Evolutionary conservation across 2,888 invertebrate species (phyloP).

Genomic region (Torymus tubicola): DNA sequence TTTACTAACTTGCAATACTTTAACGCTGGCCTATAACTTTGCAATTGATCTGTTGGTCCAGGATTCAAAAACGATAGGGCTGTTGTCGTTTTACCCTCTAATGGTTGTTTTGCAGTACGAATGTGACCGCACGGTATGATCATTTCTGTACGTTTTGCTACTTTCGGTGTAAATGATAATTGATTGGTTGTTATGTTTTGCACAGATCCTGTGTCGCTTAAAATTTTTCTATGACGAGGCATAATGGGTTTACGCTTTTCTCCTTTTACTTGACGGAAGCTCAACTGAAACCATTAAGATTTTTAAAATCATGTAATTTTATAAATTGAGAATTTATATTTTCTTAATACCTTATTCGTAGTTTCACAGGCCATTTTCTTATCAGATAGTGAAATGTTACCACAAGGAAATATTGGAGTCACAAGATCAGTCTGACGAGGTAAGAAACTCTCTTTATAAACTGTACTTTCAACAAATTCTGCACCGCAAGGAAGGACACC

Average conservation of each 20-base stretch:
- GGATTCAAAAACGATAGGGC: slow-evolving; percentile 71
- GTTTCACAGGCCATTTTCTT: slow-evolving; percentile 70
- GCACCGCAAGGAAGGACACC: slow-evolving; percentile 61
- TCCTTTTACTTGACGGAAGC: slow-evolving; percentile 69
- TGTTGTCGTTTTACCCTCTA: slow-evolving; percentile 70
- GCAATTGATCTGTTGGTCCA: slow-evolving; percentile 62
- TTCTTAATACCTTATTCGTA: slow-evolving; percentile 70
- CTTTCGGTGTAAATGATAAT: slow-evolving; percentile 69
- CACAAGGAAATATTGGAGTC: slow-evolving; percentile 64
- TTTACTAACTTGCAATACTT: slow-evolving; percentile 65
- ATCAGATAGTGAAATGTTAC: slow-evolving; percentile 65
- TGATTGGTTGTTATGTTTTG: slow-evolving; percentile 71
- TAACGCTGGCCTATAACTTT: slow-evolving; percentile 70
- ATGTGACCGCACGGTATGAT: slow-evolving; percentile 71
- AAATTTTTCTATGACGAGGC: slow-evolving; percentile 66
- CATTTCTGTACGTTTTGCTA: slow-evolving; percentile 62
- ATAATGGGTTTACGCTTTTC: slow-evolving; percentile 69
- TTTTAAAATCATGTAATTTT: background rate
- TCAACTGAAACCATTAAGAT: slow-evolving; percentile 66
- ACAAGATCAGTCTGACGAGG: slow-evolving; percentile 61
- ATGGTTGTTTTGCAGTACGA: slow-evolving; percentile 64
- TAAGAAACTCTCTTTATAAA: slow-evolving; percentile 70
- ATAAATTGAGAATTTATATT: background rate
- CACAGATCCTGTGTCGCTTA: slow-evolving; percentile 68
- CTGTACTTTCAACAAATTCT: slow-evolving; percentile 57